A percentile compares a stretch with the other conserved stretches of the same genome.
phyloP scores from a whole-genome alignment of 2,888 invertebrate species.

The Calephelis perditalis region DNA sequence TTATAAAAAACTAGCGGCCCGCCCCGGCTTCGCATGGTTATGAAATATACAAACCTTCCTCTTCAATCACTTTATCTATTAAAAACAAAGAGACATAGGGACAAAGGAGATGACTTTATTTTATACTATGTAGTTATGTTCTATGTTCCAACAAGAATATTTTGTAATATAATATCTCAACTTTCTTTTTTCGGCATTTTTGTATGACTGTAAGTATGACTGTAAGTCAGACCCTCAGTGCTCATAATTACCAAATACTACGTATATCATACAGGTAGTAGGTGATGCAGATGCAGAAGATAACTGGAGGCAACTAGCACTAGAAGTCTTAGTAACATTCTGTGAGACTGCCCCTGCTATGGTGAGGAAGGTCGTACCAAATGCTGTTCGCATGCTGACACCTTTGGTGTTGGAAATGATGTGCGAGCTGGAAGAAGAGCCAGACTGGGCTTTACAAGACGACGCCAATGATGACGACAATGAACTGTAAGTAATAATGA shows the following conservation, averaged over 20 bases:
- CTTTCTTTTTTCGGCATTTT: too few species aligned
- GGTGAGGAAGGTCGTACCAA: slow-evolving; percentile 94
- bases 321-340: slow-evolving; percentile 91
- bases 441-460: slow-evolving; percentile 91
- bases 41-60: too few species aligned
- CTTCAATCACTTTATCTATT: too few species aligned
- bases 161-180: too few species aligned
- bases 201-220: too few species aligned
- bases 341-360: slow-evolving; percentile 97
- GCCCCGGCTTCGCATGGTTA: too few species aligned
- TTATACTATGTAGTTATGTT: too few species aligned
- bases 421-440: slow-evolving; percentile 96
- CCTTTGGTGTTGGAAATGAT: slow-evolving; percentile 94
- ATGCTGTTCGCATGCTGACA: slow-evolving; percentile 88
- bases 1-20: too few species aligned
- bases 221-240: neutral
- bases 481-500: slow-evolving; percentile 77
- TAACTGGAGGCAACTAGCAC: slow-evolving; percentile 91
- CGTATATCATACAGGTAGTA: slow-evolving; percentile 78
- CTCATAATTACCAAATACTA: neutral
- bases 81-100: too few species aligned
- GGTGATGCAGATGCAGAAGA: slow-evolving; percentile 84
- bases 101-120: too few species aligned
- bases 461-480: slow-evolving; percentile 95
- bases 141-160: too few species aligned